phyloP scores from a whole-genome alignment of 2,797 vertebrate species.

The Dipus sagitta region DNA sequence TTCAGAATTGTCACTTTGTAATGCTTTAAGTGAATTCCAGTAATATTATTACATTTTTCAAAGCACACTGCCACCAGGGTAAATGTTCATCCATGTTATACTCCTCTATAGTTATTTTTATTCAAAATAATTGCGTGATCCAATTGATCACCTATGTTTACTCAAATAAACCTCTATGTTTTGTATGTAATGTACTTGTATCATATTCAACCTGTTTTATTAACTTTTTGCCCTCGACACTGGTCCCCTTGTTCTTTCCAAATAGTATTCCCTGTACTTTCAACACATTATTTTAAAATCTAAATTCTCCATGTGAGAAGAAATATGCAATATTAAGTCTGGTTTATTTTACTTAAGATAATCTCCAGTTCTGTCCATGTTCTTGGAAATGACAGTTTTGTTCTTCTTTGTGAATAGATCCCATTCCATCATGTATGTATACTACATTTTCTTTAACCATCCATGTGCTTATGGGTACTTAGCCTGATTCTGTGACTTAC shows the following conservation, averaged over 20 bases:
- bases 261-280: not conserved
- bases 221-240: not conserved
- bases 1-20: slow-evolving; percentile 42
- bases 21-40: slow-evolving; percentile 19
- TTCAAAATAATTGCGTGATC: not conserved
- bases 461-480: not conserved
- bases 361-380: not conserved
- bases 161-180: not conserved
- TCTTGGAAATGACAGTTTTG: not conserved
- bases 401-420: not conserved
- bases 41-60: not conserved
- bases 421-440: not conserved
- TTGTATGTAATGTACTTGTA: not conserved
- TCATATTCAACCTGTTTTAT: not conserved
- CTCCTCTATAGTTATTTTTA: not conserved
- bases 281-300: not conserved
- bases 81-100: not conserved
- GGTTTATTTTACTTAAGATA: not conserved
- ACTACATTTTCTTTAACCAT: not conserved
- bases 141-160: not conserved
- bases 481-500: not conserved
- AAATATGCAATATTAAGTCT: not conserved
- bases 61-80: not conserved
- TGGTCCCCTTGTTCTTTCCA: not conserved
- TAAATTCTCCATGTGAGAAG: not conserved